Base-by-base conservation (phyloP, 2,888 invertebrate genomes). In the Cerastis leucographa region DNA sequence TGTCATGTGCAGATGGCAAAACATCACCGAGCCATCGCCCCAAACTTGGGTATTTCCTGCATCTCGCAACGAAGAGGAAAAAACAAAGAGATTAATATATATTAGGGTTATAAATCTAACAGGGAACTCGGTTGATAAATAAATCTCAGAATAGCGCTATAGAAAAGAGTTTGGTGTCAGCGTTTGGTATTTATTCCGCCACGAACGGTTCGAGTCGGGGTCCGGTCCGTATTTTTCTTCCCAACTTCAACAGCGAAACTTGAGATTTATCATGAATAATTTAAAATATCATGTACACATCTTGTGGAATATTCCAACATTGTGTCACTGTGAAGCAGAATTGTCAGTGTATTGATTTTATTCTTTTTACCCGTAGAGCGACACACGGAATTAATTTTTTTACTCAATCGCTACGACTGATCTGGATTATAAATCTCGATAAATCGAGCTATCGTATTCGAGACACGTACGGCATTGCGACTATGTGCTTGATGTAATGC, bases 261-360 rank as follows among this genome's bases (percentile, higher is more conserved):
- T 94, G 90, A 92, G 91, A 92, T 94, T 94, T 92, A 92, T 94
- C 93, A 95, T 95, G 95, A 96, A 96, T 96, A 94, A 94, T 94
- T 94, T 94, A 92, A 93, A 93, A 92, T 91, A 91, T 92, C 89
- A 89, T 90, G 88, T 87, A 92, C 91, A 91, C 91, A 91, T 92
- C 93, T 92, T 91, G 90, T 90, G 84, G 89, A 92, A 91, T 91
- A 92, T 94, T 90, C 69, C 78, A 86, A 56, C 42, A 78, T 84
- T 74, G 71, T 81, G 74, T 66, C 76, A 83, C 83, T 72, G 70
- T 68, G 70, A 76, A 73, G 61, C 73, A 62, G 51, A 44, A 73
- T 74, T 74, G 76, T 62, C 68, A 69, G 74, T 81, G 67, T 87
- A 91, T 89, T 87, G 87, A 89, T 86, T 85, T 82, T 82, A 59